Percentiles rank a stretch among this genome's conserved stretches.
phyloP scores from a whole-genome alignment of 2,113 vertebrate species.

The Ranitomeya imitator region DNA sequence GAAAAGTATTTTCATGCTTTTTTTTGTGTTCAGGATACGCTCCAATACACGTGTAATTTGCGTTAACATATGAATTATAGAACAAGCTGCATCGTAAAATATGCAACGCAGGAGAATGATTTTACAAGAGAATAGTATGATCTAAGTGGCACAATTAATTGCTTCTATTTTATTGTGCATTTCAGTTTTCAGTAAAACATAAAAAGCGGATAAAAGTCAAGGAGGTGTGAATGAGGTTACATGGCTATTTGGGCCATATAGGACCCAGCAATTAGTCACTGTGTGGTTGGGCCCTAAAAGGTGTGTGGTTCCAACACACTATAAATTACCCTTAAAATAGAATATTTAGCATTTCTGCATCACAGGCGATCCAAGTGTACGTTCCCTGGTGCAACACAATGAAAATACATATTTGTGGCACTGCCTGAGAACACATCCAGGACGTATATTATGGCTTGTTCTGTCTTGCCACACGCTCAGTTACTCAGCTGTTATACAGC shows the following conservation, averaged over 20 bases:
- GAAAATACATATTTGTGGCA: too few species aligned
- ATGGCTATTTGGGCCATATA: not conserved
- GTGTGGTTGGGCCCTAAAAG: not conserved
- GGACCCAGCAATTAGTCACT: not conserved
- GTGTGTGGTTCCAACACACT: not conserved
- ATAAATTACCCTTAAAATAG: not conserved
- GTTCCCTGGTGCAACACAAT: too few species aligned
- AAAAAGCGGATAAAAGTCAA: not conserved
- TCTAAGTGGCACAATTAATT: not conserved
- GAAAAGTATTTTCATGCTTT: not conserved
- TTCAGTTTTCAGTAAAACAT: not conserved
- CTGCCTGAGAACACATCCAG: too few species aligned
- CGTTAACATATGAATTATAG: conserved; percentile 5
- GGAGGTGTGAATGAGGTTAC: not conserved
- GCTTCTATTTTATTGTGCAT: not conserved
- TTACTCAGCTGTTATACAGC: not conserved
- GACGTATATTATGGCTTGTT: too few species aligned
- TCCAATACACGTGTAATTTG: not conserved
- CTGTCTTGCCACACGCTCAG: not conserved
- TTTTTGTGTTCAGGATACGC: not conserved
- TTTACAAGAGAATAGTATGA: not conserved
- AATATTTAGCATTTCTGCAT: not conserved
- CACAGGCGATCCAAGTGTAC: not conserved
- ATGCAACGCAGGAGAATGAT: not conserved
- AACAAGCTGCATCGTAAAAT: conserved; percentile 6